Conservation (phyloP, 1,140 invertebrate species). For the Lineus longissimus region DNA sequence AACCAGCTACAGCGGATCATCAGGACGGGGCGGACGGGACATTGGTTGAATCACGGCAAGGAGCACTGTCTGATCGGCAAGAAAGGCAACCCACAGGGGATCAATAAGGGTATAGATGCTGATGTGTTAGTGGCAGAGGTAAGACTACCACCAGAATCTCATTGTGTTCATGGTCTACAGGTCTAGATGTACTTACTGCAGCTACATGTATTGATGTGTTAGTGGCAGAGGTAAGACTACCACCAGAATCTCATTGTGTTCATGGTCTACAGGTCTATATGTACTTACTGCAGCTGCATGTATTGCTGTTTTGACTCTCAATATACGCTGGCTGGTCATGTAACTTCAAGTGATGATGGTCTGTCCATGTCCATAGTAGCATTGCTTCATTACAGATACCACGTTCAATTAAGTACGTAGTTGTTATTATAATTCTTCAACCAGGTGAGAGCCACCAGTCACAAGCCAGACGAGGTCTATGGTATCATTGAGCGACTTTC, state of each 20-base stretch:
- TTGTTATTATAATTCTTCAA: too few relatives aligned
- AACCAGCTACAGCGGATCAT: slow-evolving; percentile 97
- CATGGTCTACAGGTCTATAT: neutral
- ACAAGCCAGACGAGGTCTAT: slow-evolving; percentile 98
- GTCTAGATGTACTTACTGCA: neutral
- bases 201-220: slow-evolving; percentile 96
- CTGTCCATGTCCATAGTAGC: too few relatives aligned
- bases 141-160: too few relatives aligned
- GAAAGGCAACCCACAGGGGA: slow-evolving; percentile 87
- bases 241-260: neutral
- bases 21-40: slow-evolving; percentile 89
- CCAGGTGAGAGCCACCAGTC: slow-evolving; percentile 78
- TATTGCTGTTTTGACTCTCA: slow-evolving; percentile 98
- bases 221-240: slow-evolving; percentile 93
- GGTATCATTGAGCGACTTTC: slow-evolving; percentile 65
- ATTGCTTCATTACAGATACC: too few relatives aligned
- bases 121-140: slow-evolving; percentile 98
- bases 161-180: neutral
- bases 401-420: too few relatives aligned
- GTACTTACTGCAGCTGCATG: slow-evolving; percentile 70
- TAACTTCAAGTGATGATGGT: too few relatives aligned
- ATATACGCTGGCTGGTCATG: too few relatives aligned
- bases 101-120: slow-evolving; percentile 92
- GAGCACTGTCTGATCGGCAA: slow-evolving; percentile 94
- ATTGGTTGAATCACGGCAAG: slow-evolving; percentile 98